Evolutionary conservation across 2,113 vertebrate species (phyloP), one percentile per base, ranked within the genome.

Genomic region (Microcebus jonahi): DNA sequence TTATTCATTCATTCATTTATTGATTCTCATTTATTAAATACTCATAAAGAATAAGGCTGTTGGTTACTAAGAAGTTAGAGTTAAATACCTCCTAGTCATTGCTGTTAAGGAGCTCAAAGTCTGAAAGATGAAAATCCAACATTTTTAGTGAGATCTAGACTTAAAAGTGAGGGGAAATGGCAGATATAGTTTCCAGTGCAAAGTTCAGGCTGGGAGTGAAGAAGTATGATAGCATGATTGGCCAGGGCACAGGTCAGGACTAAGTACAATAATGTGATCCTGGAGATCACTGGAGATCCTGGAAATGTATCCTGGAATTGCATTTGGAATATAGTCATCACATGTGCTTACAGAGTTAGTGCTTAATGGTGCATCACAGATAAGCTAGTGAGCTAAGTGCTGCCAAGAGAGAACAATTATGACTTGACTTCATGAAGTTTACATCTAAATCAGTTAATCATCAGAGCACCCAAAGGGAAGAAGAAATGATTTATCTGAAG

Each of bases 11-110:
- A 80, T 39, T 96, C 17, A 67, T 65, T 91, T 14, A 88, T 36
- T 77, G 13, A 93, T n/a, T 88, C 50, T 73, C 20, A 77, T 67
- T 45, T 71, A 71, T 75, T 90, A 68, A 94, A n/a, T 67, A 87
- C 5, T 11, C 23, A 76, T 63, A 45, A 65, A 83, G 34, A 39
- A 63, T 73, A 8, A 67, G n/a, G 29, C 21, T 42, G 23, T 71
- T 85, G 10, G 14, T 85, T 45, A 67, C 25, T 77, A 45, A 3
- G 31, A 71, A 84, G 61, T 42, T 57, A 83, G 83, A 53, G 21
- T 65, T 36, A 85, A 90, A 76, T 50, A 89, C 36, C 39, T 87
- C n/a, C 77, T 20, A 80, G 21, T 53, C 31, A 75, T 65, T 67
- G 12, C 15, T 17, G 1, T 25, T 42, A 76, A 92, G 34, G 39